Conservation (phyloP, 1,140 invertebrate genomes). For the Teleogryllus occipitalis region DNA sequence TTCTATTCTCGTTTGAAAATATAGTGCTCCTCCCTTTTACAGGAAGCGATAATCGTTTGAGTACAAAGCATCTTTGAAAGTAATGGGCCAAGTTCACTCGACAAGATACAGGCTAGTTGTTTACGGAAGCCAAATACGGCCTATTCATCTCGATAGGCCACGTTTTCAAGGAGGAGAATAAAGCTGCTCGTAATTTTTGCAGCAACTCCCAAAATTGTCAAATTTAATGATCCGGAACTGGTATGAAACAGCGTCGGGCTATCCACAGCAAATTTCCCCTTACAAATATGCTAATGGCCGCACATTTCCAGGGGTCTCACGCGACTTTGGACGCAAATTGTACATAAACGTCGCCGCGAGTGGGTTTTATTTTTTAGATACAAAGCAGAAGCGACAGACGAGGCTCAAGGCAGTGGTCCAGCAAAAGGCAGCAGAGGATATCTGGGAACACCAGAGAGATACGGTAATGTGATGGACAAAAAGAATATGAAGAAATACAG, state of each 20-base stretch:
- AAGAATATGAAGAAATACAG: too few species aligned
- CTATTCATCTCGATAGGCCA: background rate
- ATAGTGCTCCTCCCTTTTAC: background rate
- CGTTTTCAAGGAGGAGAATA: background rate
- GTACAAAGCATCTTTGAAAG: background rate
- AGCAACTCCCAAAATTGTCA: background rate
- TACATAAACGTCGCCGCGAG: background rate
- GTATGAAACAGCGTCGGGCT: background rate
- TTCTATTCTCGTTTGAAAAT: slow-evolving; percentile 2
- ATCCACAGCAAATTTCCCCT: background rate
- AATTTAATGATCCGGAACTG: background rate
- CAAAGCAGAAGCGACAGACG: background rate
- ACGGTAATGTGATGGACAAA: too few species aligned
- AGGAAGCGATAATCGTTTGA: background rate
- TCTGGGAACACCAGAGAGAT: too few species aligned
- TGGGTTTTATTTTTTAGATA: background rate
- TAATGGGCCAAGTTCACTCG: background rate
- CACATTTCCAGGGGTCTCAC: background rate
- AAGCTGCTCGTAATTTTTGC: background rate
- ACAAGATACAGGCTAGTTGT: background rate
- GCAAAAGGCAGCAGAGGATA: too few species aligned
- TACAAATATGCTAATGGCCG: background rate
- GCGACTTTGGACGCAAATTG: background rate
- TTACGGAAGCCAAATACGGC: background rate
- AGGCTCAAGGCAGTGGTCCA: background rate